These are phyloP conservation scores for Nomada lathburiana DNA, from an alignment of 2,888 invertebrate species.

Conservation along the genomic window DNA sequence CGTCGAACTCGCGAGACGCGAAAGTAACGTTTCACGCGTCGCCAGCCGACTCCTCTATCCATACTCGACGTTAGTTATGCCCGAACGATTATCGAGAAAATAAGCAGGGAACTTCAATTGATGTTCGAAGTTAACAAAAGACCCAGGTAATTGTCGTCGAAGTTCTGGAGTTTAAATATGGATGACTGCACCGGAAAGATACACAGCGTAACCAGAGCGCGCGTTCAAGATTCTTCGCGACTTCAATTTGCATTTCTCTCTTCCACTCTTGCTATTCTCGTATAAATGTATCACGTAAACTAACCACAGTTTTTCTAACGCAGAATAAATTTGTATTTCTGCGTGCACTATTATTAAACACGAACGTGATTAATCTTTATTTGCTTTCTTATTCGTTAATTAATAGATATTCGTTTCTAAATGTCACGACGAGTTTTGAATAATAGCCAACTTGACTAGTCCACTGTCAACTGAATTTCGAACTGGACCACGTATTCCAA, in stretches of 20 bases:
- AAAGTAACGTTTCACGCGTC: slow-evolving; percentile 31
- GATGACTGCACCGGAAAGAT: not conserved
- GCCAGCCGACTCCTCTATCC: slow-evolving; percentile 7
- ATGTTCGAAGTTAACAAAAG: slow-evolving; percentile 31
- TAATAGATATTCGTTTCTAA: not conserved
- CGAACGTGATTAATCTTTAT: too few species aligned
- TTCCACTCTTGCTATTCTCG: not conserved
- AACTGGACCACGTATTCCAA: slow-evolving; percentile 14
- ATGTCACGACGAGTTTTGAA: not conserved
- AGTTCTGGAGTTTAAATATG: slow-evolving; percentile 13
- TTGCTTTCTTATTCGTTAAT: too few species aligned
- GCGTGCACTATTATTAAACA: too few species aligned
- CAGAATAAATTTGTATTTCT: too few species aligned
- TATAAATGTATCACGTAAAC: too few species aligned
- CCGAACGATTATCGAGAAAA: slow-evolving; percentile 49
- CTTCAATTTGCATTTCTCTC: slow-evolving; percentile 2
- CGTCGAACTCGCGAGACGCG: not conserved
- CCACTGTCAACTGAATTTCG: not conserved
- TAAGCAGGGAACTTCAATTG: slow-evolving; percentile 48
- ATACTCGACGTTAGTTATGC: slow-evolving; percentile 19
- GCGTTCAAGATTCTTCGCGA: slow-evolving; percentile 31
- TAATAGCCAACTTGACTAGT: not conserved
- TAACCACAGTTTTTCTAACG: too few species aligned
- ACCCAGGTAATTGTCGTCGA: slow-evolving; percentile 42
- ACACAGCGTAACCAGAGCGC: not conserved